These are phyloP conservation scores for Xenotilapia longispinis DNA, from an alignment of 2,113 vertebrate species.

Conservation along the genomic window DNA sequence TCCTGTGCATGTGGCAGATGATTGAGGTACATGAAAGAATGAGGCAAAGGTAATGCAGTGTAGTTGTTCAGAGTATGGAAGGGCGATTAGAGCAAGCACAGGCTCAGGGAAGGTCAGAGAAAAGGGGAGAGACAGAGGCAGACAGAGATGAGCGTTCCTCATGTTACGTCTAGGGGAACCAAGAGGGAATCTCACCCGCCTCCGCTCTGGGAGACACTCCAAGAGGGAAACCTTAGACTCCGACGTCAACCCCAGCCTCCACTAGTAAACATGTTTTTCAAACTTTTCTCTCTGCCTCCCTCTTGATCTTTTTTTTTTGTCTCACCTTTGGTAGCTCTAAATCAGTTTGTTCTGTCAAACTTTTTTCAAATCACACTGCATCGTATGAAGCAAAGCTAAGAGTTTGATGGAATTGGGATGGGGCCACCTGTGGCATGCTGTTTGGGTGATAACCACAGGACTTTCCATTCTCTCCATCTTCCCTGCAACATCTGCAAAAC, in stretches of 20 bases:
- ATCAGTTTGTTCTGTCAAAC: not conserved
- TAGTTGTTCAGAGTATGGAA: slow-evolving; percentile 3
- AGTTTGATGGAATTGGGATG: slow-evolving; percentile 8
- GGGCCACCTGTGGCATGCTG: slow-evolving; percentile 64
- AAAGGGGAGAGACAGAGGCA: slow-evolving; percentile 68
- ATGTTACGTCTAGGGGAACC: slow-evolving; percentile 81
- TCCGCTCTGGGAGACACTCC: slow-evolving; percentile 79
- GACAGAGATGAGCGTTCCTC: slow-evolving; percentile 73
- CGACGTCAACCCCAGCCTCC: slow-evolving; percentile 75
- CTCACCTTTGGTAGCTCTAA: not conserved
- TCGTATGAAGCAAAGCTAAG: not conserved
- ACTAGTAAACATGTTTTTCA: slow-evolving; percentile 91
- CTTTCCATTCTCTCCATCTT: slow-evolving; percentile 75
- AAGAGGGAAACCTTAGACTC: slow-evolving; percentile 88
- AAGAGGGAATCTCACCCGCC: slow-evolving; percentile 83
- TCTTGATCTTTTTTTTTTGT: not conserved
- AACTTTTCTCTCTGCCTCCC: slow-evolving; percentile 37
- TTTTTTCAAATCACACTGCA: not conserved
- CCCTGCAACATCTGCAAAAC: slow-evolving; percentile 84
- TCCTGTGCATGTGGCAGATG: not conserved
- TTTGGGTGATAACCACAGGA: slow-evolving; percentile 76
- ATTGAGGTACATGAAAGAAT: slow-evolving; percentile 2
- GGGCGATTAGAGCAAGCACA: slow-evolving; percentile 28
- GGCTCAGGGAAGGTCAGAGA: slow-evolving; percentile 47
- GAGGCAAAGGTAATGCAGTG: not conserved